These are phyloP conservation scores for Danio kyathit DNA, from an alignment of 2,797 vertebrate genomes.

Conservation along the genomic window DNA sequence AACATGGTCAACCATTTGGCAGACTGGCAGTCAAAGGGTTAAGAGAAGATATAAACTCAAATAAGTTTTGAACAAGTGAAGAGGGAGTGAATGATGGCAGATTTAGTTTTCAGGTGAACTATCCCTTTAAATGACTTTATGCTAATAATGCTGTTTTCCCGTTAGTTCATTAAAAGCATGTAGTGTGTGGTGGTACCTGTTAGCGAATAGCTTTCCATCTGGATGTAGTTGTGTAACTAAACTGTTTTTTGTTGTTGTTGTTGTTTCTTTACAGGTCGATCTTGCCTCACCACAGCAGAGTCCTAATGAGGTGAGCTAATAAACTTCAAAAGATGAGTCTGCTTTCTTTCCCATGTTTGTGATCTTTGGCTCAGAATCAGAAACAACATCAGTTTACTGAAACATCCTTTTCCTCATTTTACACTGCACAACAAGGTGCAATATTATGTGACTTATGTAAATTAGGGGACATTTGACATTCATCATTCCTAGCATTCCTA, in stretches of 20 bases:
- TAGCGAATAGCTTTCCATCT: constrained; percentile 26
- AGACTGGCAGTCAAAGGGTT: too few species aligned
- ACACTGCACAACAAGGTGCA: neutral
- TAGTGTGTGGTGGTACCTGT: constrained; percentile 27
- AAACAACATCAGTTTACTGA: neutral
- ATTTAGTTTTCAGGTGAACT: too few species aligned
- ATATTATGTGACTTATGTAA: too few species aligned
- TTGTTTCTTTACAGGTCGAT: constrained; percentile 75
- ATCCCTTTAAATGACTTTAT: neutral
- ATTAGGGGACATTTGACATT: neutral
- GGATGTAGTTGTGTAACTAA: constrained; percentile 52
- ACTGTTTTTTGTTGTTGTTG: constrained; percentile 61
- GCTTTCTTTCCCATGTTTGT: constrained; percentile 2
- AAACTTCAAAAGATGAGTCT: constrained; percentile 1
- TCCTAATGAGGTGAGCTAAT: constrained; percentile 78
- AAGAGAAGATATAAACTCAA: too few species aligned
- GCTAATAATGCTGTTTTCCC: constrained; percentile 6
- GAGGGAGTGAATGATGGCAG: too few species aligned
- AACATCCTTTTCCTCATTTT: neutral
- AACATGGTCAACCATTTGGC: too few species aligned
- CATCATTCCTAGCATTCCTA: neutral
- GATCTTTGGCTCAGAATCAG: neutral
- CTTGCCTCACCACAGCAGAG: constrained; percentile 72
- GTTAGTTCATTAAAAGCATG: constrained; percentile 40
- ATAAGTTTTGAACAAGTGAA: too few species aligned